Base-by-base conservation (phyloP, 2,888 invertebrate genomes). In the Bibio marci region DNA sequence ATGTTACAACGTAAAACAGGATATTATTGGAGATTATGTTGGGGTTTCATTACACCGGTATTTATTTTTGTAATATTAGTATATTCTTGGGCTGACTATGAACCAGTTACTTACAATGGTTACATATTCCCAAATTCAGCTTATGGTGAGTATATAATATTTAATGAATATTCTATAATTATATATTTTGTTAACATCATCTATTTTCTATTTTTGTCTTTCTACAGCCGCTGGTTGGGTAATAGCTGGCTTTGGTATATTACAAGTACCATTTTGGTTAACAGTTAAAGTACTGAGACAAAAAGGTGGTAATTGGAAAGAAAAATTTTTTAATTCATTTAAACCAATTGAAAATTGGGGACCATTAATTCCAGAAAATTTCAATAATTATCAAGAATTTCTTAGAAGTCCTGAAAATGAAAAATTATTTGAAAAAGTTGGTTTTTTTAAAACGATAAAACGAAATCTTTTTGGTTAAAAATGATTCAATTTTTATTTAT, bases 1-100 rank as follows among this genome's bases (percentile, higher is more conserved):
- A 87, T 87, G 86, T 59, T 81, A 48, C 72, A 74, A 15, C 66
- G 65, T 25, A 72, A 72, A 54, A 70, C 76, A 1, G 67, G 75
- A 2, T 49, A 72, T 30, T 87, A 83, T 54, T 87, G 85, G 86
- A 69, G 82, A 43, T 47, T 79, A 28, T 83, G 82, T 46, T 88
- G 87, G 87, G 70, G 71, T 1, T 35, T 81, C 7, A 56, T 83
- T 33, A 80, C 80, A 2, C 87, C 86, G 0, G 49, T 69, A 1
- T 64, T 80, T 42, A 74, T 85, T 67, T 60, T 73, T 4, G 52
- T 69, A 1, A 81, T 86, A 37, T 69, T 85, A 48, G 50, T 80
- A 8, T 85, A 82, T 53, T 80, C 80, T 5, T 58, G 81, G 27
- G 54, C 63, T 1, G 70, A 71, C 1, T 69, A 72, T 43, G 63